A percentile compares a stretch with the other conserved stretches of the same genome.
Evolutionary conservation across 2,888 invertebrate species (phyloP).

Genomic region (Sinodicranocentrus sp.): DNA sequence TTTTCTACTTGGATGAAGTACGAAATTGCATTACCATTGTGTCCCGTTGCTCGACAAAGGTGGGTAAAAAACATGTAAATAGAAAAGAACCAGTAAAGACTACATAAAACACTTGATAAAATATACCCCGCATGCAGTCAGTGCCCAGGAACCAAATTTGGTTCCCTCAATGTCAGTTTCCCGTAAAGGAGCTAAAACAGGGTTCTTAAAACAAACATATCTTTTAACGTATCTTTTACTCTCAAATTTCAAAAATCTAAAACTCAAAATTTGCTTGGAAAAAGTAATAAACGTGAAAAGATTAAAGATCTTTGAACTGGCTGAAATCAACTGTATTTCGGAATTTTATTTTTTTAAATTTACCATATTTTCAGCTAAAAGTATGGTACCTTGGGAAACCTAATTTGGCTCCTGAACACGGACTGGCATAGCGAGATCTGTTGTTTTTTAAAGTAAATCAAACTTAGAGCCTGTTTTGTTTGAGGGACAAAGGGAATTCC

Average conservation of each 20-base stretch:
- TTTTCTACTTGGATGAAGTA: conserved; percentile 33
- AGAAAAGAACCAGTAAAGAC: not conserved
- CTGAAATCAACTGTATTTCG: no score
- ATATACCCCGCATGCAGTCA: not conserved
- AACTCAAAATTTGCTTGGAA: no score
- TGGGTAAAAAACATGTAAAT: conserved; percentile 3
- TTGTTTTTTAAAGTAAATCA: not conserved
- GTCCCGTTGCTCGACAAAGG: not conserved
- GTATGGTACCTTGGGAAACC: no score
- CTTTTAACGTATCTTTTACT: no score
- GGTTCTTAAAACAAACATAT: no score
- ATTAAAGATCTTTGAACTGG: no score
- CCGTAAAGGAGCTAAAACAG: no score
- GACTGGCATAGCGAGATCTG: not conserved
- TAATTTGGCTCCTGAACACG: not conserved
- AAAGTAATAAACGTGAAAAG: no score
- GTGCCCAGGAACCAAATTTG: not conserved
- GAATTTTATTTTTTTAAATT: no score
- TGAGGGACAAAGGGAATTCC: not conserved
- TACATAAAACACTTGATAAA: not conserved
- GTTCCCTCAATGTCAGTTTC: no score
- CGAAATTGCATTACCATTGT: conserved; percentile 27
- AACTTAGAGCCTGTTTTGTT: not conserved
- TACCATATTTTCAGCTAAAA: no score
- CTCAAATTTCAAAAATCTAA: no score